Base-by-base conservation (phyloP, 2,113 vertebrate genomes). In the Phaethon lepturus region DNA sequence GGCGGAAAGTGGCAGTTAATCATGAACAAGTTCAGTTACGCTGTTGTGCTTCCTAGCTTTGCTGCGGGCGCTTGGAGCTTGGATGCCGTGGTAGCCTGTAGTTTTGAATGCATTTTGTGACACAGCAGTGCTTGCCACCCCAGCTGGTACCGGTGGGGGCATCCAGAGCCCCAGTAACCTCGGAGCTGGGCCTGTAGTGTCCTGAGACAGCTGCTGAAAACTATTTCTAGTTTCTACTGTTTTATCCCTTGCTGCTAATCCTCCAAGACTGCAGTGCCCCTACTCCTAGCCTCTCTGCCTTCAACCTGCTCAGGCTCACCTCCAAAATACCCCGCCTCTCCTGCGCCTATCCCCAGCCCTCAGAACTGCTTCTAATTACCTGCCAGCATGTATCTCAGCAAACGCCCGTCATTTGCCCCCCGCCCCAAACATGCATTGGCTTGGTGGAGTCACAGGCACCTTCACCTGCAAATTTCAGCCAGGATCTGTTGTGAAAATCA, bases 101-200 rank as follows among this genome's bases (percentile, higher is more conserved):
- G 52, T 33, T 93, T 26, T 66, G 20, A 76, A 60, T 12, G 12
- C 29, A 53, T 66, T 90, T 86, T 60, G 40, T 44, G 55, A 88
- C 38, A 29, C 13, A 1, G 2, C 25, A 29, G 23, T 33, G 33
- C 33, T 31, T 82, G 28, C 31, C 35, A 42, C 13, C 3, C 26
- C 40, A 63, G 47, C 17, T 0, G 2, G 29, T 35, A 56, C 14
- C 2, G 2, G 14, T 5, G 17, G 7, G 16, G 31, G 1, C 47
- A 68, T 33, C 60, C 81, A 85, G 74, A 74, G 28, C 24, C 38
- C 33, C 74, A 47, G 23, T 17, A 88, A 42, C 33, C 11, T 73
- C 56, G 76, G 23, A 86, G 31, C 17, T 63, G 62, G 14, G 8
- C 20, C 10, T 26, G 20, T 5, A 31, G 33, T 1, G 1, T n/a